Evolutionary conservation across 92 coral and sea anemone genomes (phyloP).

Genomic region (Umimayanthus kanabou): DNA sequence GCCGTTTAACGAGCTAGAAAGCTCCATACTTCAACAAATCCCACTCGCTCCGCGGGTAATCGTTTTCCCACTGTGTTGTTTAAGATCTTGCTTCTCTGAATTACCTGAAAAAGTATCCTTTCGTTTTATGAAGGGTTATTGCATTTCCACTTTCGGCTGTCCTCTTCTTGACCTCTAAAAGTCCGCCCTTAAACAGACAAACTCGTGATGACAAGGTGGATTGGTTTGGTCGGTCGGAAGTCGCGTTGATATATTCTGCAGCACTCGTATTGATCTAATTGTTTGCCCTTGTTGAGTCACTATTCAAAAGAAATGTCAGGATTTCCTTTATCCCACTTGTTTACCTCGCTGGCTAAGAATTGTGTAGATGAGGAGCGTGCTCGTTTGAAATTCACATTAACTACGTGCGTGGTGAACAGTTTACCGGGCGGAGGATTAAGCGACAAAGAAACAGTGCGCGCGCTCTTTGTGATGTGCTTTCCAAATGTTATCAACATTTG

Average conservation of each 20-base stretch:
- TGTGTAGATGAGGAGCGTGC: neutral
- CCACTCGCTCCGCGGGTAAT: neutral
- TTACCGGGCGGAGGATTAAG: neutral
- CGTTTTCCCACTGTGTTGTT: neutral
- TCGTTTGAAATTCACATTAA: slow-evolving; percentile 22
- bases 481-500: slow-evolving; percentile 39
- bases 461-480: slow-evolving; percentile 12
- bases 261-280: neutral
- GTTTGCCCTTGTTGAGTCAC: slow-evolving; percentile 17
- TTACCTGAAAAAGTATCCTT: slow-evolving; percentile 13
- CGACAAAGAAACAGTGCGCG: slow-evolving; percentile 24
- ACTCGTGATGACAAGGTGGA: slow-evolving; percentile 25
- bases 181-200: slow-evolving; percentile 39
- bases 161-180: slow-evolving; percentile 34
- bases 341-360: slow-evolving; percentile 16
- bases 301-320: neutral
- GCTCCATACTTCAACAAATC: neutral
- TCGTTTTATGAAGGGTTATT: slow-evolving; percentile 4
- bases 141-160: slow-evolving; percentile 30
- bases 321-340: slow-evolving; percentile 2
- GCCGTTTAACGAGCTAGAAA: neutral
- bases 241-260: slow-evolving; percentile 6
- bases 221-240: neutral
- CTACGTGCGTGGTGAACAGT: neutral
- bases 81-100: neutral